Conservation (phyloP, 1,140 invertebrate species). For the Gryon sp. region DNA sequence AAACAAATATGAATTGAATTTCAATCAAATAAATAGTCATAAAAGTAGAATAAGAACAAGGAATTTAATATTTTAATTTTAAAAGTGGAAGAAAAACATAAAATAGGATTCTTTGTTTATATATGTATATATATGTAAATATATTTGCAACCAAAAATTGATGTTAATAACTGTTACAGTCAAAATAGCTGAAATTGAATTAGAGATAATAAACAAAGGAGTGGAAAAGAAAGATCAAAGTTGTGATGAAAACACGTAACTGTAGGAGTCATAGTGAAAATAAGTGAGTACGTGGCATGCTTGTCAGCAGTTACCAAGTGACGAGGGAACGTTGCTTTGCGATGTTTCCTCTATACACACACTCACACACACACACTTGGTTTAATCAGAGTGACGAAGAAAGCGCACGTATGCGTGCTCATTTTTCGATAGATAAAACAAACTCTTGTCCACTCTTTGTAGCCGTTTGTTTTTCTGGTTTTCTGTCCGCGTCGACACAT, state of each 20-base stretch:
- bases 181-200: too few species aligned
- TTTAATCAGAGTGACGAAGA: constrained; percentile 50
- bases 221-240: not conserved
- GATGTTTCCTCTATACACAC: not conserved
- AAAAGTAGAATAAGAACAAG: too few species aligned
- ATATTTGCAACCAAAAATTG: too few species aligned
- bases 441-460: constrained; percentile 18
- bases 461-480: constrained; percentile 15
- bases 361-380: not conserved
- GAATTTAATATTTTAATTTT: too few species aligned
- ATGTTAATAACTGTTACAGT: too few species aligned
- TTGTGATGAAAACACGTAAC: not conserved
- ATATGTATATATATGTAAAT: too few species aligned
- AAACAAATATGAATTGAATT: too few species aligned
- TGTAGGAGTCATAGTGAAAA: constrained; percentile 9
- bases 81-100: too few species aligned
- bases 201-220: not conserved
- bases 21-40: too few species aligned
- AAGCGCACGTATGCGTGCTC: constrained; percentile 35
- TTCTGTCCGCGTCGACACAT: too few species aligned
- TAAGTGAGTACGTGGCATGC: constrained; percentile 38
- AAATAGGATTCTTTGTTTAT: too few species aligned
- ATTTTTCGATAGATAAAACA: constrained; percentile 31
- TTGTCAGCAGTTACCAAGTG: constrained; percentile 35
- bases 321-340: not conserved